Evolutionary conservation across 1,140 invertebrate species (phyloP), one percentile per base, ranked within the genome.

Genomic region (Polyergus mexicanus): DNA sequence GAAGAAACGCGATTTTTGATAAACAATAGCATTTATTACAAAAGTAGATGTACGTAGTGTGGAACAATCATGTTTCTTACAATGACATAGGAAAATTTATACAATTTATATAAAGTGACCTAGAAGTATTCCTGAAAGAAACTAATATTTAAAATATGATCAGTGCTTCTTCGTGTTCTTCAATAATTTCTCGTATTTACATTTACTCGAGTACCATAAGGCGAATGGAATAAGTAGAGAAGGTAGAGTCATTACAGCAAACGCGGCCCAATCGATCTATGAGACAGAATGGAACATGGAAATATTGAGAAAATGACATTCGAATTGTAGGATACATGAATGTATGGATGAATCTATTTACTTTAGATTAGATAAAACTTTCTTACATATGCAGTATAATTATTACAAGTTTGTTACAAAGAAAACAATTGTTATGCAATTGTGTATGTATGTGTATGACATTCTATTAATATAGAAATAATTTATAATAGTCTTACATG

Each of bases 221-320:
- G 97, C 96, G 94, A 99, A 98, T 41, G 99, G 99, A 94, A 99
- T 98, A n/a, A 97, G 97, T 19, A 99, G 95, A 3, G 98, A 99
- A 68, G 99, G 99, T 66, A 99, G 95, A 56, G 98, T 98, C 98
- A 99, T 99, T 8, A 99, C 96, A 76, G 98, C 98, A 95, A 99
- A 99, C 41, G 98, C 98, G 66, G 97, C 96, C 99, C 99, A 99
- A 94, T 99, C 99, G 76, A 99, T 92, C 97, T 98, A 93, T 2
- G 0, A 32, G 3, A 44, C 0, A 28, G 0, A 35, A 69, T 7
- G 66, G 11, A 60, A 54, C n/a, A 25, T 11, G 11, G 41, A 71
- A 28, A 54, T 16, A 32, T 62, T 11, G 0, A 13, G 5, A 13
- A 3, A 28, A 78, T 78, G 13, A 58, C 32, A 58, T 0, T 35